Percentiles rank a stretch among this genome's conserved stretches.
Evolutionary conservation across 2,888 invertebrate species (phyloP).

Genomic region (Phortica okadai): DNA sequence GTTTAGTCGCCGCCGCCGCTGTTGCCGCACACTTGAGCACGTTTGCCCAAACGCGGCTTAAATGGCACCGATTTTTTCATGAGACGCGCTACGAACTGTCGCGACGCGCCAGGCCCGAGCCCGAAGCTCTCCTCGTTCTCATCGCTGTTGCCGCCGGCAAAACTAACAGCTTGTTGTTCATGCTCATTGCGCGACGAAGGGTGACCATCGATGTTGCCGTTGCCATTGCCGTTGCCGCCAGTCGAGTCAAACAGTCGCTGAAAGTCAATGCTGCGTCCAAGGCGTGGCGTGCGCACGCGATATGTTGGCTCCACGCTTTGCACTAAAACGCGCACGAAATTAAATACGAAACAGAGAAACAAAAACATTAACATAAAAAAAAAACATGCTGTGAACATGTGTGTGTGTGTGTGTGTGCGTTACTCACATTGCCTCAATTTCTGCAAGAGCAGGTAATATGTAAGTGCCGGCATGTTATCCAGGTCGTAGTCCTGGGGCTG

Average conservation of each 20-base stretch:
- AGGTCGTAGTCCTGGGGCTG: slow-evolving; percentile 63
- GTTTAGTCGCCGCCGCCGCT: slow-evolving; percentile 52
- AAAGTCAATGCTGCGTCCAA: slow-evolving; percentile 77
- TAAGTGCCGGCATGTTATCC: slow-evolving; percentile 69
- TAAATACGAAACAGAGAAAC: slow-evolving; percentile 31
- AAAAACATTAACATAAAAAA: slow-evolving; percentile 33
- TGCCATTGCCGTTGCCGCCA: slow-evolving; percentile 32
- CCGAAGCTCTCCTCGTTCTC: slow-evolving; percentile 30
- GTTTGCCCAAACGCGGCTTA: slow-evolving; percentile 77
- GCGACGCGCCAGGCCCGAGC: slow-evolving; percentile 49
- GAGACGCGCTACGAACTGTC: slow-evolving; percentile 77
- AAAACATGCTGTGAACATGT: slow-evolving; percentile 11
- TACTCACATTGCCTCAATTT: slow-evolving; percentile 69
- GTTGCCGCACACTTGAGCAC: slow-evolving; percentile 66
- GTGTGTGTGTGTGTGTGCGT: slow-evolving; percentile 15
- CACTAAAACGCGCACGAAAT: slow-evolving; percentile 54
- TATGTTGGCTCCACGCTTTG: slow-evolving; percentile 67
- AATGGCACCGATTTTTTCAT: slow-evolving; percentile 77
- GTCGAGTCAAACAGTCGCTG: slow-evolving; percentile 58
- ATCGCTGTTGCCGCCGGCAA: slow-evolving; percentile 4
- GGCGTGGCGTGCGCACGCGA: slow-evolving; percentile 76
- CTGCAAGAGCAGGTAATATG: slow-evolving; percentile 69
- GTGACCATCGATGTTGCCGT: neutral
- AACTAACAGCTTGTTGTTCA: neutral
- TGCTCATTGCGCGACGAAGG: neutral